Evolutionary conservation across 2,797 vertebrate species (phyloP).

Genomic region (Eulemur coronatus): DNA sequence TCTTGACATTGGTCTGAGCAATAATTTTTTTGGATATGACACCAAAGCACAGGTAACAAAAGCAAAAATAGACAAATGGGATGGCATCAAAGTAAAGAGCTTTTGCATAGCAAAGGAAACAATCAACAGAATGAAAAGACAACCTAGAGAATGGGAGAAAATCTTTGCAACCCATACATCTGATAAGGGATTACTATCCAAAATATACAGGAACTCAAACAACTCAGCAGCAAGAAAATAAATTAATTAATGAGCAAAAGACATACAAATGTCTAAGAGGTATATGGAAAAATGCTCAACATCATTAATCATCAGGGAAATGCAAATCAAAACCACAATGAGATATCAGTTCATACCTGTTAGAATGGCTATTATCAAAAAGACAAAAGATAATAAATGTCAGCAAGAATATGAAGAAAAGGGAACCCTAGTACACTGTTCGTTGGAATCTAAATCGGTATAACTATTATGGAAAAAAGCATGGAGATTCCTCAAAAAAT

Average conservation of each 20-base stretch:
- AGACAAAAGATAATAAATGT: not conserved
- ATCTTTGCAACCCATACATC: not conserved
- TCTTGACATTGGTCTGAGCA: not conserved
- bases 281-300: not conserved
- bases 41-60: not conserved
- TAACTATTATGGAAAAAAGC: not conserved
- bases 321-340: not conserved
- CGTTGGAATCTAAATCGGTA: too few relatives aligned
- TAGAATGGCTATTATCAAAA: not conserved
- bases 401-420: not conserved
- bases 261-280: not conserved
- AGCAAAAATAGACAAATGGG: not conserved
- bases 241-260: not conserved
- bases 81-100: not conserved
- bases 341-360: not conserved
- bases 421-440: not conserved
- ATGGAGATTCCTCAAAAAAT: too few relatives aligned
- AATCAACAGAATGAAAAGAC: not conserved
- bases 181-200: not conserved
- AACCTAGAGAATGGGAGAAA: not conserved
- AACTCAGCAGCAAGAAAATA: not conserved
- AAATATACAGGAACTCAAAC: not conserved
- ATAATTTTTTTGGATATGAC: not conserved
- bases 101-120: not conserved
- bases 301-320: not conserved